These are phyloP conservation scores for Mesochorus sp. DNA, from an alignment of 2,888 invertebrate species.

Conservation along the genomic window DNA sequence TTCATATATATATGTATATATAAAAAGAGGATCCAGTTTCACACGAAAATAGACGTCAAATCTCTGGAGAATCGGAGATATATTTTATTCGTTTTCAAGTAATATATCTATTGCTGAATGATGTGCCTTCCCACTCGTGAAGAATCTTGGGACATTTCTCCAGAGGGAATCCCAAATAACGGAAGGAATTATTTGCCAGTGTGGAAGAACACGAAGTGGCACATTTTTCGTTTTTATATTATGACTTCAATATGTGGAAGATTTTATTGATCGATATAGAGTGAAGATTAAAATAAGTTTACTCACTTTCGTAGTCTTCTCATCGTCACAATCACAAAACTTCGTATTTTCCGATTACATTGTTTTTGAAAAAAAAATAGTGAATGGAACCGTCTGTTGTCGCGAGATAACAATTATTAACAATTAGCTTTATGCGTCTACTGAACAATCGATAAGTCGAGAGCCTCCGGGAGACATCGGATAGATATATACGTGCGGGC, in stretches of 20 bases:
- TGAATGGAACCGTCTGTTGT: not conserved
- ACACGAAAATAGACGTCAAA: slow-evolving; percentile 19
- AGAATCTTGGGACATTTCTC: not conserved
- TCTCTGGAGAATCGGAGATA: slow-evolving; percentile 28
- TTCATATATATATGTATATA: too few species aligned
- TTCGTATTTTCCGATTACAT: not conserved
- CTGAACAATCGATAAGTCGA: slow-evolving; percentile 24
- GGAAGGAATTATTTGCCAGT: too few species aligned
- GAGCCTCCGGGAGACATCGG: slow-evolving; percentile 1
- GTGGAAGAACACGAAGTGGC: not conserved
- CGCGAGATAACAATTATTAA: not conserved
- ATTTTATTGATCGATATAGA: not conserved
- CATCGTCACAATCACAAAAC: not conserved
- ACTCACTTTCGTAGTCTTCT: not conserved
- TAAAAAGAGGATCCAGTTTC: slow-evolving; percentile 36
- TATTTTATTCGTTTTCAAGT: slow-evolving; percentile 20
- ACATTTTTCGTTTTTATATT: not conserved
- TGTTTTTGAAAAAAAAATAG: not conserved
- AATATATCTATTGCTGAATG: not conserved
- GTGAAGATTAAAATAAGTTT: not conserved
- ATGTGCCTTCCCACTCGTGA: not conserved
- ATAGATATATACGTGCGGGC: slow-evolving; percentile 21
- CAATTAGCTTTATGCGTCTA: not conserved
- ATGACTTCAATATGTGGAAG: not conserved
- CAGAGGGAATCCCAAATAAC: too few species aligned